Conservation (phyloP, 2,113 vertebrate genomes). For the Serilophus lunatus region DNA sequence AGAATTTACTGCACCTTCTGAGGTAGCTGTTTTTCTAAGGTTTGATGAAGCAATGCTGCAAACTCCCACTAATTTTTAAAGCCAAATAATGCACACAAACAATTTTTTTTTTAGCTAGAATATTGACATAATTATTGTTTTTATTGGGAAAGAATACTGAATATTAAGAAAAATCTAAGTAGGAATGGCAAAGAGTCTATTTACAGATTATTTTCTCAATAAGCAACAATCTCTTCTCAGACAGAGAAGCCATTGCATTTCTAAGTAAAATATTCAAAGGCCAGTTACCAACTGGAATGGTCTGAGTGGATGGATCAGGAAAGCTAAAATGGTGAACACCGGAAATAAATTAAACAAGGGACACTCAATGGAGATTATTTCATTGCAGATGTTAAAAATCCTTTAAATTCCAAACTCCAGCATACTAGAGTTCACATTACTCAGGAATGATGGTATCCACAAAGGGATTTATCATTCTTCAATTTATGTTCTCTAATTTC, state of each 20-base stretch:
- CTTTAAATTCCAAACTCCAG: not conserved
- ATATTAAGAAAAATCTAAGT: not conserved
- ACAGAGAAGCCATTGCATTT: not conserved
- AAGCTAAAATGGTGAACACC: not conserved
- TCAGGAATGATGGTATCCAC: not conserved
- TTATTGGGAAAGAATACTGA: not conserved
- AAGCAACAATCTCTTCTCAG: not conserved
- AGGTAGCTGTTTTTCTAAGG: not conserved
- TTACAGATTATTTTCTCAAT: not conserved
- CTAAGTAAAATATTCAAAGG: not conserved
- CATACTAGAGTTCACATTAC: not conserved
- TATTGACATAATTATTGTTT: not conserved
- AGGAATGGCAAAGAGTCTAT: not conserved
- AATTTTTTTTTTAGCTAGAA: not conserved
- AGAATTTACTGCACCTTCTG: not conserved
- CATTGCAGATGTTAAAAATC: not conserved
- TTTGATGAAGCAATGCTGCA: not conserved
- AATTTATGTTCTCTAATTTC: not conserved
- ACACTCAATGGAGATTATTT: not conserved
- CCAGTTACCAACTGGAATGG: not conserved
- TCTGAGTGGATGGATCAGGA: not conserved
- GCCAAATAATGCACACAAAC: not conserved
- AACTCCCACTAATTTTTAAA: not conserved
- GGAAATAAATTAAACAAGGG: not conserved
- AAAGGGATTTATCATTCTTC: not conserved